These are phyloP conservation scores for Nixonia krombeini DNA, from an alignment of 1,140 invertebrate genomes.

Conservation along the genomic window DNA sequence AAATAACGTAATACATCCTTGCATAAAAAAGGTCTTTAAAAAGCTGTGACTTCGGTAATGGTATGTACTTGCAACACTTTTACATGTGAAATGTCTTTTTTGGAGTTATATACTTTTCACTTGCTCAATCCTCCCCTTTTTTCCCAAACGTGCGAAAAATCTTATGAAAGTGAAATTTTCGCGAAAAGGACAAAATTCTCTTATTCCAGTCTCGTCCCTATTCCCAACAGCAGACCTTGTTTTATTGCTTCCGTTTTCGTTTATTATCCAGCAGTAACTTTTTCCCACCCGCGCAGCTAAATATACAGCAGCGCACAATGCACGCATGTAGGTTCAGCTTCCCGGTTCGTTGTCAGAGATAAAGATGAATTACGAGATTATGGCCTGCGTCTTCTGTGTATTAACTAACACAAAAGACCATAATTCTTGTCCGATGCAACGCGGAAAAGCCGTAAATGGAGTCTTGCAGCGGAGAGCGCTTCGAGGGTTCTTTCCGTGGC, in stretches of 20 bases:
- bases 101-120: too few relatives aligned
- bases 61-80: too few relatives aligned
- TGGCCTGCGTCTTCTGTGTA: slow-evolving; percentile 7
- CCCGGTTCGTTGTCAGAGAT: slow-evolving; percentile 12
- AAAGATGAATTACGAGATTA: slow-evolving; percentile 31
- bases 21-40: too few relatives aligned
- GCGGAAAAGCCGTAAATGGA: background rate
- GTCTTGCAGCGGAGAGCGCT: slow-evolving; percentile 10
- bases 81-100: too few relatives aligned
- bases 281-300: background rate
- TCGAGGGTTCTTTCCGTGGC: slow-evolving; percentile 22
- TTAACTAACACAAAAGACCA: slow-evolving; percentile 15
- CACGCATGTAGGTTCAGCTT: background rate
- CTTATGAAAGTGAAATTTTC: too few relatives aligned
- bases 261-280: slow-evolving; percentile 10
- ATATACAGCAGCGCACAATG: slow-evolving; percentile 7
- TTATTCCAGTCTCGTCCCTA: too few relatives aligned
- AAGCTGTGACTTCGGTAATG: too few relatives aligned
- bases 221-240: too few relatives aligned
- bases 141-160: too few relatives aligned
- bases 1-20: too few relatives aligned
- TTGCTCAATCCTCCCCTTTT: too few relatives aligned
- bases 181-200: too few relatives aligned
- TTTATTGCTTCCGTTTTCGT: slow-evolving; percentile 6
- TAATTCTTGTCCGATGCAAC: slow-evolving; percentile 12